phyloP scores from a whole-genome alignment of 2,888 invertebrate species.

The Crepidodera aurea region DNA sequence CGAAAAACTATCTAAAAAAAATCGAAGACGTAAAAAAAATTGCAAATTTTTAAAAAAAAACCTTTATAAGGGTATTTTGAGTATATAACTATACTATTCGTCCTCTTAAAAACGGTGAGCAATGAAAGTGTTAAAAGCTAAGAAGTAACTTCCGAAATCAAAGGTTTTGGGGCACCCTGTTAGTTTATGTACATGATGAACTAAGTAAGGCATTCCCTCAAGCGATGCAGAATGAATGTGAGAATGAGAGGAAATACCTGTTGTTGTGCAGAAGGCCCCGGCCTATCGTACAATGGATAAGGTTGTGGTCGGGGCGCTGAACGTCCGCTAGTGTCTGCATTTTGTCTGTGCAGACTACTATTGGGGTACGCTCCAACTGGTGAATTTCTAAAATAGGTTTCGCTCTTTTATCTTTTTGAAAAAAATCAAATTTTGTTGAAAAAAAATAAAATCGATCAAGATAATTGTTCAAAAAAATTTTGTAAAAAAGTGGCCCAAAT shows the following conservation, averaged over 20 bases:
- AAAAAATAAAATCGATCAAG: background rate
- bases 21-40: no score
- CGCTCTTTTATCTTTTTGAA: background rate
- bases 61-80: no score
- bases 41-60: no score
- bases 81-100: no score
- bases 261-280: conserved; percentile 46
- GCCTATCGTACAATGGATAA: conserved; percentile 56
- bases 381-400: conserved; percentile 56
- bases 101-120: no score
- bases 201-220: conserved; percentile 40
- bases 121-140: no score
- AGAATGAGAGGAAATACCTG: conserved; percentile 51
- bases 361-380: conserved; percentile 56
- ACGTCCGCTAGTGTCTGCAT: conserved; percentile 55
- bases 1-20: no score
- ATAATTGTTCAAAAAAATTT: background rate
- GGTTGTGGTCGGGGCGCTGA: conserved; percentile 54
- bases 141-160: no score
- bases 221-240: conserved; percentile 21
- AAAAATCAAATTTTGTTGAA: background rate
- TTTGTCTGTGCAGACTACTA: conserved; percentile 56
- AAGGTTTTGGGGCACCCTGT: no score
- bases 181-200: no score
- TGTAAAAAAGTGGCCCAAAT: no score